Evolutionary conservation across 2,888 invertebrate genomes (phyloP).

Genomic region (Scaptomyza polygonia): DNA sequence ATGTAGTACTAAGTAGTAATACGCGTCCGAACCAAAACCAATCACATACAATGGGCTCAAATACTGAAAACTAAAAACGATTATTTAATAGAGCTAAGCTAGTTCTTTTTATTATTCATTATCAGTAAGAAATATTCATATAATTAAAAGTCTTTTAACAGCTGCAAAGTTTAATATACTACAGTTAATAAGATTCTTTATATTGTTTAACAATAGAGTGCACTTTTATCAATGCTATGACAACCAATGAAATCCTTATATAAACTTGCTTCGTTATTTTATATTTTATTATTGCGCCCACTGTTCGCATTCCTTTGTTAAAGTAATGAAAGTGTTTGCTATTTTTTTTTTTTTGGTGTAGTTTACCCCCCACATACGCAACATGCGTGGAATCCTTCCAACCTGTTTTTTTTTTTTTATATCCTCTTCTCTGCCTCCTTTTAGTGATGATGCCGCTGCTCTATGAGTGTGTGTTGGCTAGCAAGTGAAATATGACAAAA

Average conservation of each 20-base stretch:
- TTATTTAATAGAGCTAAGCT: neutral
- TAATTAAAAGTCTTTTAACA: too few relatives aligned
- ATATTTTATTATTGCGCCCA: slow-evolving; percentile 12
- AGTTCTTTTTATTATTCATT: too few relatives aligned
- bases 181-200: too few relatives aligned
- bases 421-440: slow-evolving; percentile 23
- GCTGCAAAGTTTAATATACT: too few relatives aligned
- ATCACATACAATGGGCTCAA: slow-evolving; percentile 51
- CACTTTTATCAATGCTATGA: too few relatives aligned
- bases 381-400: slow-evolving; percentile 69
- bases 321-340: slow-evolving; percentile 77
- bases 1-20: slow-evolving; percentile 75
- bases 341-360: slow-evolving; percentile 66
- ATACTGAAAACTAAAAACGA: neutral
- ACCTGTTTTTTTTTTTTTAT: slow-evolving; percentile 7
- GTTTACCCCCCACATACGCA: slow-evolving; percentile 69
- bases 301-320: slow-evolving; percentile 42
- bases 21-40: slow-evolving; percentile 38
- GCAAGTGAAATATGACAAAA: slow-evolving; percentile 79
- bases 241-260: too few relatives aligned
- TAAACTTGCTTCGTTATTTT: neutral
- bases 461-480: slow-evolving; percentile 30
- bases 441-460: slow-evolving; percentile 46
- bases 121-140: too few relatives aligned
- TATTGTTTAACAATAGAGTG: too few relatives aligned